Evolutionary conservation across 23 tunicate species (phyloP), one percentile per base, ranked within the genome.

Genomic region (Trididemnum nubilum): DNA sequence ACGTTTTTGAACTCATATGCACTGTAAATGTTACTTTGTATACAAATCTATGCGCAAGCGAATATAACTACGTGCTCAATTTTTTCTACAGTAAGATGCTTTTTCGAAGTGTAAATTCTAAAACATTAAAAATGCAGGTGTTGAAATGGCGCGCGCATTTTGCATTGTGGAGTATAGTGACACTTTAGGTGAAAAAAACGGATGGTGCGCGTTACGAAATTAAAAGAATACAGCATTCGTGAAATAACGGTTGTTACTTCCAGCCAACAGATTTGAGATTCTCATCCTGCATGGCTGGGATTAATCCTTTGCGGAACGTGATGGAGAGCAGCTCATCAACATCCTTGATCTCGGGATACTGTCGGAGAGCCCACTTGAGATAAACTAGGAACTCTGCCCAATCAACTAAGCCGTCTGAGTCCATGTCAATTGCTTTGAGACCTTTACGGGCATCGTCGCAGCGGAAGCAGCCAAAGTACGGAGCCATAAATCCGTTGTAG

Each of bases 401-500:
- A 30, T 77, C 82, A 22, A 77, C 28, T 2, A 33, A 52, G 2
- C 66, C 66, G 30, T 77, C 82, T 5, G 66, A 32, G 25, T 77
- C 82, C 82, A 77, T 77, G 36, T 77, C 82, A 24, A 77, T 12
- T 2, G 82, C 82, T 77, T 77, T 51, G 9, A 77, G 67, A 12
- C 82, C 82, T 57, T 77, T 77, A 21, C 67, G 26, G 3, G 82
- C 67, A 77, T 77, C 82, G 2, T 77, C 82, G 54, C 82, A 77
- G 2, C 67, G 66, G 36, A 23, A 77, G 35, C 82, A 77, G 9
- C 82, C 82, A 54, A 77, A 77, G 69, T 77, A 77, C 26, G 82
- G 82, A 29, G 82, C 66, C 82, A 77, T 77, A 29, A 77, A 77
- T 25, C 82, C 82, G 69, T 77, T 77, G 82, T 77, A 77, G 27